Evolutionary conservation across 2,113 vertebrate species (phyloP).

Genomic region (Solenodon paradoxus): DNA sequence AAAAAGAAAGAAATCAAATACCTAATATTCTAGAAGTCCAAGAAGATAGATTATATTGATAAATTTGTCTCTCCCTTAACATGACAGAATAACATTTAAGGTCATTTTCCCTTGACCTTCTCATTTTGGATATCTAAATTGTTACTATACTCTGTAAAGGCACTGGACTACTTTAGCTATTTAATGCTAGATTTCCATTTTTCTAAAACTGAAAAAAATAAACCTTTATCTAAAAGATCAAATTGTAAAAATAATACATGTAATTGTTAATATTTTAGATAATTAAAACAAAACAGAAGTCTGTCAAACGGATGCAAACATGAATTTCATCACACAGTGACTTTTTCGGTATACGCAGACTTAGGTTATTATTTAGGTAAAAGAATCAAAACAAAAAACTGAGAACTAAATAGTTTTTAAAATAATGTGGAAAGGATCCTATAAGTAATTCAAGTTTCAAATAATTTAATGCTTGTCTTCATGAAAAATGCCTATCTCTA

Average conservation of each 20-base stretch:
- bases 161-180: not conserved
- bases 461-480: not conserved
- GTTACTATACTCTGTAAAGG: not conserved
- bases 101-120: not conserved
- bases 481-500: not conserved
- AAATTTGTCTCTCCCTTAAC: not conserved
- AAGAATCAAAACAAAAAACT: not conserved
- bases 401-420: not conserved
- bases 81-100: conserved; percentile 18
- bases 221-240: not conserved
- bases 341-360: not conserved
- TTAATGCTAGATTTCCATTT: not conserved
- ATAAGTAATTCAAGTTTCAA: not conserved
- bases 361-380: not conserved
- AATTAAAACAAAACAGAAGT: not conserved
- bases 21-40: not conserved
- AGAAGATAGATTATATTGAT: not conserved
- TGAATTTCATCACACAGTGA: not conserved
- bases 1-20: not conserved
- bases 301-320: not conserved
- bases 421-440: not conserved
- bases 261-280: not conserved
- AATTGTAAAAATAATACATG: not conserved
- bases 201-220: conserved; percentile 11
- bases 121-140: not conserved